Evolutionary conservation across 2,113 vertebrate species (phyloP).

Genomic region (Centropristis striata): DNA sequence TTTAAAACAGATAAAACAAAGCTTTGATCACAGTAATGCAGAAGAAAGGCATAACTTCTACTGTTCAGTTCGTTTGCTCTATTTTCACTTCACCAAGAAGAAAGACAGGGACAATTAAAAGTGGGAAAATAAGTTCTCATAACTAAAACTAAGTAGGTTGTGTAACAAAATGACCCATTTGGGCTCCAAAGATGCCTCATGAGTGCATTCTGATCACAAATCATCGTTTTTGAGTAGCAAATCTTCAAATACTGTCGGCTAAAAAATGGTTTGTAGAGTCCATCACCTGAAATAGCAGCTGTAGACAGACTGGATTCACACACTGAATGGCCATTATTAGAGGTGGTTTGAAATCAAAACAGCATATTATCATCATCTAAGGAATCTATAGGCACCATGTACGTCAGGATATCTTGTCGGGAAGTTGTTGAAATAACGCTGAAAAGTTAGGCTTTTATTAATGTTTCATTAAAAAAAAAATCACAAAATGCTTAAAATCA

Average conservation of each 20-base stretch:
- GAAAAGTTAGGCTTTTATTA: no score
- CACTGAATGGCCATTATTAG: no score
- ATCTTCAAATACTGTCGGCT: not conserved
- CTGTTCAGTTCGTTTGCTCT: conserved; percentile 13
- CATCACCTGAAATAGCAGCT: not conserved
- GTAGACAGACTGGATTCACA: not conserved
- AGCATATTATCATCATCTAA: no score
- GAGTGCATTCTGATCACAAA: not conserved
- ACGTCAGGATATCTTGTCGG: no score
- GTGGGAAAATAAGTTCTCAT: not conserved
- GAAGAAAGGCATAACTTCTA: conserved; percentile 62
- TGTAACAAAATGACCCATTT: not conserved
- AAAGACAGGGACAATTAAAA: not conserved
- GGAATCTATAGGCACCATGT: no score
- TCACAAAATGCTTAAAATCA: no score
- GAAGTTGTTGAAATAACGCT: no score
- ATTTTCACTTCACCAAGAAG: not conserved
- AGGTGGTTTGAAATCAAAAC: no score
- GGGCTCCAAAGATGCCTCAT: not conserved
- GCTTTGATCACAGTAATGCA: conserved; percentile 77
- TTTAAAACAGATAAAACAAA: conserved; percentile 61
- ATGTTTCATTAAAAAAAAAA: no score
- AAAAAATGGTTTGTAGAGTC: not conserved
- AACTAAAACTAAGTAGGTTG: not conserved
- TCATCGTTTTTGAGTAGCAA: no score